Conservation (phyloP, 2,113 vertebrate genomes). For the Chiloscyllium plagiosum region DNA sequence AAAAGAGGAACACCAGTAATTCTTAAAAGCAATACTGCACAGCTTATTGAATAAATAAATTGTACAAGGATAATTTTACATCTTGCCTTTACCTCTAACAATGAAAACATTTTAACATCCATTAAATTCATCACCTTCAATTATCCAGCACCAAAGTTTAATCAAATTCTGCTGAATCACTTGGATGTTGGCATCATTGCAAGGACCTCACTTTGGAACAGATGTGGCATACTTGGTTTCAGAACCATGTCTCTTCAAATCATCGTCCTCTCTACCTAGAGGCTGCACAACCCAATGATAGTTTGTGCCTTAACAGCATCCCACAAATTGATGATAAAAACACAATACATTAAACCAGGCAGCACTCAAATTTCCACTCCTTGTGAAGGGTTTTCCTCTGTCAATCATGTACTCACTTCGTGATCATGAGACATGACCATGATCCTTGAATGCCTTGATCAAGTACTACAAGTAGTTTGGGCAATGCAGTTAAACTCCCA, state of each 20-base stretch:
- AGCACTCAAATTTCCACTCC: no score
- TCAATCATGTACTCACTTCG: no score
- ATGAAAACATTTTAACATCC: neutral
- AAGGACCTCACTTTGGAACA: no score
- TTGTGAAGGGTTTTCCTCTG: no score
- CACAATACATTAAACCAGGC: neutral
- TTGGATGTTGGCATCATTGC: no score
- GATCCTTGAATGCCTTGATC: no score
- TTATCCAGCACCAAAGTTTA: neutral
- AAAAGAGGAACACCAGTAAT: neutral
- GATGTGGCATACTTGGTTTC: neutral
- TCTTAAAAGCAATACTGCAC: neutral
- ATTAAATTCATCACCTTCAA: neutral
- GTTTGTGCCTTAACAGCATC: neutral
- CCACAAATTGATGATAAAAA: neutral
- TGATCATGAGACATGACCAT: no score
- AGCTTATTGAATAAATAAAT: neutral
- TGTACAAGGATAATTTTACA: neutral
- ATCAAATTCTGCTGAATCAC: neutral
- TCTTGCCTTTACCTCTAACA: no score
- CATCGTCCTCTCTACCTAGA: no score
- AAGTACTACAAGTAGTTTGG: no score
- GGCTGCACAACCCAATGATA: neutral
- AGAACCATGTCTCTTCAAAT: neutral
- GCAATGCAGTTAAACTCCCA: no score